Evolutionary conservation across 2,888 invertebrate species (phyloP), one percentile per base, ranked within the genome.

Genomic region (Candidula unifasciata): DNA sequence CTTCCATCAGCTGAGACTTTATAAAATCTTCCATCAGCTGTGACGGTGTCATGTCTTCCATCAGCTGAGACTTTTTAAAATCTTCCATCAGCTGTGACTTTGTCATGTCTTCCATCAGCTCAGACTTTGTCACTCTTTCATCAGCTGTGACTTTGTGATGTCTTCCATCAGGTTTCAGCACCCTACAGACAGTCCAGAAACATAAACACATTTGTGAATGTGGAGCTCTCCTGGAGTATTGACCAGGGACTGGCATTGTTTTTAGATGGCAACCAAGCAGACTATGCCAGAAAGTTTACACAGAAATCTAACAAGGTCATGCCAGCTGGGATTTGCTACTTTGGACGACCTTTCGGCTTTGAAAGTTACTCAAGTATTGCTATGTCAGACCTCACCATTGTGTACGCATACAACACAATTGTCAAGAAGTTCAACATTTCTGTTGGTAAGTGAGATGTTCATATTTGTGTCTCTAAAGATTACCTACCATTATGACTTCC

Each of bases 141-240:
- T 10, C 18, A 54, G 13, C 10, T 54, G 57, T 54, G 18, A 54
- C 57, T 54, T 18, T 54, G 57, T 54, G 13, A 54, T 54, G 57
- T 54, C n/a, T n/a, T n/a, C n/a, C 16, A n/a, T 60, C 66, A 83
- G 83, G 84, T 84, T 2, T 60, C 35, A 35, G 80, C 66, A 30
- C n/a, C 57, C n/a, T 80, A 80, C 80, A 82, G 44, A 33, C 37
- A 16, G 44, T 54, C 30, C 24, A 69, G 10, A 33, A 30, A 73
- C 57, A 10, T 35, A 30, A 33, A 44, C 33, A 54, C 52, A 57
- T 88, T 87, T 82, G 74, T 88, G 24, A 78, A 83, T 6, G 86
- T 89, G 33, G 83, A 87, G 73, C 82, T 88, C 71, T 88, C 88
- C 1, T 89, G 89, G 89, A 88, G 87, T 52, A 33, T 81, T 10